phyloP scores from a whole-genome alignment of 2,888 invertebrate species.

The Mimachlamys varia region DNA sequence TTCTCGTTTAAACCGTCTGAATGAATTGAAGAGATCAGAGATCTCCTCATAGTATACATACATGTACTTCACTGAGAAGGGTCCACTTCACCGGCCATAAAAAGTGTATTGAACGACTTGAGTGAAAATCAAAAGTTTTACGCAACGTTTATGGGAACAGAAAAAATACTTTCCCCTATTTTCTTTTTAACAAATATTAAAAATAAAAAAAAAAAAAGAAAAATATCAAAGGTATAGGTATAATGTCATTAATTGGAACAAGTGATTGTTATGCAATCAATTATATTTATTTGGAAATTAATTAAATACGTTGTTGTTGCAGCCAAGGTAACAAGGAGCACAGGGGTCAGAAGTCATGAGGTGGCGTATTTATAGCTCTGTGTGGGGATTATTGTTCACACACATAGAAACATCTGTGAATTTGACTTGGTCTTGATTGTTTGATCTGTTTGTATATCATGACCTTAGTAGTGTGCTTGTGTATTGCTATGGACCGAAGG shows the following conservation, averaged over 20 bases:
- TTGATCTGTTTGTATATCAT: conserved; percentile 1
- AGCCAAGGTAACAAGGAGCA: background rate
- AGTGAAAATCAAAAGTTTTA: background rate
- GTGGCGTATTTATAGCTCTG: background rate
- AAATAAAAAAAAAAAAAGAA: background rate
- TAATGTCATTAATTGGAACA: too few relatives aligned
- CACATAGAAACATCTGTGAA: conserved; percentile 28
- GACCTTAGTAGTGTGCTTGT: background rate
- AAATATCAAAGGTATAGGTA: too few relatives aligned
- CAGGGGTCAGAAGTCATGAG: background rate
- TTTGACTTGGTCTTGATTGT: background rate
- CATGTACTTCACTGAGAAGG: background rate
- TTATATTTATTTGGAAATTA: background rate
- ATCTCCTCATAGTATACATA: background rate
- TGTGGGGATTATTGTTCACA: background rate
- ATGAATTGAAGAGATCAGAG: background rate
- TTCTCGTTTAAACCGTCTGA: background rate
- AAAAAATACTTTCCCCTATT: background rate
- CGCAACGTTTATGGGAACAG: background rate
- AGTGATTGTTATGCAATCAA: background rate
- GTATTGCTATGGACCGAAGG: conserved; percentile 23
- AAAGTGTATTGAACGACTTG: background rate
- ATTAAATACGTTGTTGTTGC: background rate
- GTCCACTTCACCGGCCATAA: background rate
- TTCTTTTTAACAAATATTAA: background rate